Evolutionary conservation across 2,113 vertebrate species (phyloP).

Genomic region (Marmota monax): DNA sequence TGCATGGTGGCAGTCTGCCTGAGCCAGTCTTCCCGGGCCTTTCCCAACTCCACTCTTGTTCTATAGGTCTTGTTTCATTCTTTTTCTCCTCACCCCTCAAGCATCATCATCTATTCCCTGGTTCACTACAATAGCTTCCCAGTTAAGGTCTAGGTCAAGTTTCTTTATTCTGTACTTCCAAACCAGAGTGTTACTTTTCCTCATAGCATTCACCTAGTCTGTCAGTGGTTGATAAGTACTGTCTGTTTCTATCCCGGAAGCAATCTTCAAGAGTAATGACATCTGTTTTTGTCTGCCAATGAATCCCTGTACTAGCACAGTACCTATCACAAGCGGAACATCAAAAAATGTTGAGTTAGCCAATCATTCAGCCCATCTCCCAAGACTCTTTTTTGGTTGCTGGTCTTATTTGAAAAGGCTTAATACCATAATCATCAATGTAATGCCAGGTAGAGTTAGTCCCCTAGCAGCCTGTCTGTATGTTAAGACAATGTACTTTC

Average conservation of each 20-base stretch:
- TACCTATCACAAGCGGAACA: neutral
- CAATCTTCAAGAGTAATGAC: neutral
- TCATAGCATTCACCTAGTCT: neutral
- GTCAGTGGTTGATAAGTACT: neutral
- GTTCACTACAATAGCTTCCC: neutral
- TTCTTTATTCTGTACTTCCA: neutral
- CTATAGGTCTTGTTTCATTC: neutral
- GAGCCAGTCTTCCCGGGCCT: neutral
- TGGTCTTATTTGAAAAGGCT: neutral
- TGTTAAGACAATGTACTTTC: neutral
- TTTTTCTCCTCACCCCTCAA: neutral
- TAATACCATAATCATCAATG: neutral
- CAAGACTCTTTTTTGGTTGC: neutral
- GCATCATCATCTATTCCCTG: neutral
- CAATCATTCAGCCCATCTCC: neutral
- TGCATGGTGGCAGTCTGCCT: neutral
- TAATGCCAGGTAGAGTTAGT: neutral
- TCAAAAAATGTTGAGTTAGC: neutral
- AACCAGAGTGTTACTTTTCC: neutral
- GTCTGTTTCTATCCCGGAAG: neutral
- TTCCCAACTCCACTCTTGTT: neutral
- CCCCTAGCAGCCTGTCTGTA: neutral
- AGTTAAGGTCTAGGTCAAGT: neutral
- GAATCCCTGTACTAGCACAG: neutral
- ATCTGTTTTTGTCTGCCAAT: neutral